Evolutionary conservation across 2,888 invertebrate genomes (phyloP).

Genomic region (Hoplodrina blanda): DNA sequence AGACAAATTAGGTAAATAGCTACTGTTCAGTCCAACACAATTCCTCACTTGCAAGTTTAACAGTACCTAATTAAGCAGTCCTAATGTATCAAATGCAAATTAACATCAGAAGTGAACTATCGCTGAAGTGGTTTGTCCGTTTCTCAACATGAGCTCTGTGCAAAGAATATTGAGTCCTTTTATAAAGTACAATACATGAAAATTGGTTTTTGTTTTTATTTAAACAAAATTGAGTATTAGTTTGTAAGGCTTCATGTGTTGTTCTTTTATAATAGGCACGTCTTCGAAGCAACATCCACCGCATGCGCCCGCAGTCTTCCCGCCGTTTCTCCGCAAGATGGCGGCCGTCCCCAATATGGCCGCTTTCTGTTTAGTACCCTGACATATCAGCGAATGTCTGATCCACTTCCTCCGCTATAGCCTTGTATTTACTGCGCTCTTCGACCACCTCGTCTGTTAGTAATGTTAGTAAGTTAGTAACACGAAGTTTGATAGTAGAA

Average conservation of each 20-base stretch:
- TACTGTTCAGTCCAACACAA: slow-evolving; percentile 4
- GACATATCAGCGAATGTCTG: slow-evolving; percentile 98
- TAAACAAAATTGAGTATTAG: slow-evolving; percentile 15
- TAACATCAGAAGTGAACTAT: slow-evolving; percentile 16
- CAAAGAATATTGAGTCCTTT: slow-evolving; percentile 52
- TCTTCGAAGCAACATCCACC: slow-evolving; percentile 59
- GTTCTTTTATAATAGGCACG: slow-evolving; percentile 54
- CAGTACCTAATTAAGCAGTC: slow-evolving; percentile 20
- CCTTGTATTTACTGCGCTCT: slow-evolving; percentile 99
- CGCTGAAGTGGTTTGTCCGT: slow-evolving; percentile 24
- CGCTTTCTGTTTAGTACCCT: slow-evolving; percentile 92
- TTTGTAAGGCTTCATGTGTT: slow-evolving; percentile 46
- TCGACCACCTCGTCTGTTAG: slow-evolving; percentile 96
- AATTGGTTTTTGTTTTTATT: slow-evolving; percentile 10
- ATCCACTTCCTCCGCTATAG: slow-evolving; percentile 99
- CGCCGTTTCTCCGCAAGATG: slow-evolving; percentile 71
- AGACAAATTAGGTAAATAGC: slow-evolving; percentile 8
- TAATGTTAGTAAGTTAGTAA: slow-evolving; percentile 76
- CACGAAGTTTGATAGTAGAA: not conserved
- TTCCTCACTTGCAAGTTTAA: not conserved
- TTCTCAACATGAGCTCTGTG: slow-evolving; percentile 53
- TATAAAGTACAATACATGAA: slow-evolving; percentile 60
- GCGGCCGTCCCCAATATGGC: slow-evolving; percentile 62
- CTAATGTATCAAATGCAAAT: slow-evolving; percentile 32
- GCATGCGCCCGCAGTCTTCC: slow-evolving; percentile 59